Evolutionary conservation across 2,888 invertebrate genomes (phyloP), one percentile per base, ranked within the genome.

Genomic region (Synanthedon myopaeformis): DNA sequence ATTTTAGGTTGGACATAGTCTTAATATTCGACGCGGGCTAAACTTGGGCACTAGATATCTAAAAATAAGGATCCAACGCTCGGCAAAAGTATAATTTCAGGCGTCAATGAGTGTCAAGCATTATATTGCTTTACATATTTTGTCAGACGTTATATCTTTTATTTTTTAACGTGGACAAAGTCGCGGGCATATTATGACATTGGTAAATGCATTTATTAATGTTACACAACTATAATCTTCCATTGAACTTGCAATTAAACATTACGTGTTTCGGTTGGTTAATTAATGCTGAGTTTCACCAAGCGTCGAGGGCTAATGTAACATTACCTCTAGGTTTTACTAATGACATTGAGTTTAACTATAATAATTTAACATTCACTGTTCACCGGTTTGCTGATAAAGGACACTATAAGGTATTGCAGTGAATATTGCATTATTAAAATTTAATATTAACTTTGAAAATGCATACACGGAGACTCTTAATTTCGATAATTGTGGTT

Each of bases 271-370:
- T 45, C 14, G 45, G 13, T 45, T 45, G 13, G 14, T 45, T 45
- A 45, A 45, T 45, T 45, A 45, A 35, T 35, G 6, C n/a, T 8
- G 45, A 45, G 45, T 45, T 45, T 45, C 45, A 45, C 45, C 45
- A 45, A 6, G 35, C 35, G 35, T 35, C 45, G 45, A 12, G 45
- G 45, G 45, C 45, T 45, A 45, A 45, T 45, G 45, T 45, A 45
- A 45, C 45, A 45, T 45, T 45, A 45, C 45, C 45, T 45, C 45
- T 45, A 45, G 11, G 53, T 49, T 49, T 49, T 49, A n/a, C 35
- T 54, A 42, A 55, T 49, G 55, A 53, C 55, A 55, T 55, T 55
- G 51, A 49, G n/a, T 28, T 42, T 52, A 14, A 51, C 28, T 41
- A 41, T 35, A 49, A 12, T 41, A 4, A 50, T 41, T 12, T 23